Conservation (phyloP, 2,888 invertebrate species). For the Mesorhabditis belari region DNA sequence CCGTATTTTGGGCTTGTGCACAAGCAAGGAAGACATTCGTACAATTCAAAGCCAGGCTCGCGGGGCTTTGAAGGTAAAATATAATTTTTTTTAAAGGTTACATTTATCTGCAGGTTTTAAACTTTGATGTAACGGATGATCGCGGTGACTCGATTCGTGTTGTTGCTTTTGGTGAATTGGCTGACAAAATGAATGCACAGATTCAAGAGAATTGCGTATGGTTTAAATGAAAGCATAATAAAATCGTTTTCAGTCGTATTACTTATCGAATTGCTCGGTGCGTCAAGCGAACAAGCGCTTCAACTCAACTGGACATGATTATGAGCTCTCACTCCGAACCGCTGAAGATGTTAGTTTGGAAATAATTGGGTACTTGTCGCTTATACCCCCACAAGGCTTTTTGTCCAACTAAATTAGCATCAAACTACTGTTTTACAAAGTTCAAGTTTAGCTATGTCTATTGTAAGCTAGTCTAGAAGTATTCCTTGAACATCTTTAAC, state of each 20-base stretch:
- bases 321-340: conserved; percentile 79
- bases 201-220: conserved; percentile 29
- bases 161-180: conserved; percentile 38
- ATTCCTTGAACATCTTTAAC: too few species aligned
- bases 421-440: too few species aligned
- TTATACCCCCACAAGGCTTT: too few species aligned
- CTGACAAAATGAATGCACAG: conserved; percentile 20
- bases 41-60: conserved; percentile 4
- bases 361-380: conserved; percentile 7
- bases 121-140: conserved; percentile 39
- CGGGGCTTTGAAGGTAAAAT: conserved; percentile 7
- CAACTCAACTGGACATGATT: conserved; percentile 77
- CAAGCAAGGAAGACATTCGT: conserved; percentile 15
- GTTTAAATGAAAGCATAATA: not conserved
- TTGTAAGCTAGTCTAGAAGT: too few species aligned
- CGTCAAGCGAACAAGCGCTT: conserved; percentile 90
- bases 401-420: not conserved
- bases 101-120: conserved; percentile 26
- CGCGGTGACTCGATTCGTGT: conserved; percentile 26
- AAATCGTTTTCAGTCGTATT: conserved; percentile 67
- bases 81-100: not conserved
- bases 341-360: conserved; percentile 65
- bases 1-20: conserved; percentile 20
- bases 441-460: too few species aligned
- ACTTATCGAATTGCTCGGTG: conserved; percentile 73